Percentiles rank a stretch among this genome's conserved stretches.
phyloP scores from a whole-genome alignment of 2,797 vertebrate genomes.

The Poliocrania exsul region DNA sequence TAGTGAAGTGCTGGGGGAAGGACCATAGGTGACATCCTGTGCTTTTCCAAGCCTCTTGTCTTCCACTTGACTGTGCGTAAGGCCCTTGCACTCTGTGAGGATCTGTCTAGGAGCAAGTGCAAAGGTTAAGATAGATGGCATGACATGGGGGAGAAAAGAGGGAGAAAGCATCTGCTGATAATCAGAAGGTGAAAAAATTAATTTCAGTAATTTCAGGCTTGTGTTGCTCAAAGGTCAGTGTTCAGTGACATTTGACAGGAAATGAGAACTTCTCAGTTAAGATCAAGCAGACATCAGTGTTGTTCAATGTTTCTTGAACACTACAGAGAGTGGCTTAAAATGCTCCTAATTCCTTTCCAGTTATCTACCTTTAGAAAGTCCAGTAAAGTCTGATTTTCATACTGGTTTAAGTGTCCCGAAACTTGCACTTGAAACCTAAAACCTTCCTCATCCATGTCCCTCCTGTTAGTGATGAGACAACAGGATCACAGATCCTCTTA shows the following conservation, averaged over 20 bases:
- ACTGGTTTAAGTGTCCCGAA: not conserved
- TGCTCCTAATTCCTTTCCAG: not conserved
- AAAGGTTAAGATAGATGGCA: not conserved
- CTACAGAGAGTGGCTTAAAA: not conserved
- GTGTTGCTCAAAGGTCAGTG: not conserved
- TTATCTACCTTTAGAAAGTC: not conserved
- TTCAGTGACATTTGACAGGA: not conserved
- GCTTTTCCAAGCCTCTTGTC: not conserved
- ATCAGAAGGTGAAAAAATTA: not conserved
- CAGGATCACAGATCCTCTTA: constrained; percentile 11
- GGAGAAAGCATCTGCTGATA: not conserved
- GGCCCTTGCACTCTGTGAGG: not conserved
- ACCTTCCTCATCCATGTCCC: not conserved
- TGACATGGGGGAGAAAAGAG: not conserved
- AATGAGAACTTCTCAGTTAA: not conserved
- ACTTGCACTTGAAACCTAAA: not conserved
- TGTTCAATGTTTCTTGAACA: not conserved
- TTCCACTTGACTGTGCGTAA: not conserved
- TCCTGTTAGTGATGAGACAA: not conserved
- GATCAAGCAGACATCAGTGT: not conserved
- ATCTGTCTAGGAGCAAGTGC: not conserved
- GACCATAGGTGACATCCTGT: not conserved
- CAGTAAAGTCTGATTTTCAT: not conserved
- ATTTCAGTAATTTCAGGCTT: not conserved
- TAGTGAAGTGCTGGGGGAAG: not conserved